Evolutionary conservation across 2,113 vertebrate genomes (phyloP), one percentile per base, ranked within the genome.

Genomic region (Xiphophorus couchianus): DNA sequence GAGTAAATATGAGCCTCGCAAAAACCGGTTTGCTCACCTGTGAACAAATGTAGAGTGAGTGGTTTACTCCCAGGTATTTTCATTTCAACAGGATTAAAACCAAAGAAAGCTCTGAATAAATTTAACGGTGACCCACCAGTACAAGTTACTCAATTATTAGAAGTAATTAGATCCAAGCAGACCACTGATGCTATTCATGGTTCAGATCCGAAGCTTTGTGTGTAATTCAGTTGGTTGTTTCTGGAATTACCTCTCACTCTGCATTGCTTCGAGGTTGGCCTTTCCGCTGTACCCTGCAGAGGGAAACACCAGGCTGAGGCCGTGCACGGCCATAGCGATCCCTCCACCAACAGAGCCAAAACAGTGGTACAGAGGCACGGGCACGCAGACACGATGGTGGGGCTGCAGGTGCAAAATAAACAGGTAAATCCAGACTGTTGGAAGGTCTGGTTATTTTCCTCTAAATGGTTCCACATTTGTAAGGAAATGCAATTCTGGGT

Each of bases 311-410:
- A 95, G 63, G 19, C 95, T 86, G 81, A 73, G 0, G 0, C 97
- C 96, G 0, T 97, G 92, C 14, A 96, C 0, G 4, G 95, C 83
- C 94, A 95, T 94, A 35, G 93, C 77, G 66, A 99, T 80, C 3
- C 93, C 94, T 17, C 93, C 97, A 0, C 92, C 95, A 33, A 99
- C 97, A 0, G 96, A 98, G 0, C 95, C 96, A 79, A 99, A 94
- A 93, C 96, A 98, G 82, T 99, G 98, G 85, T 96, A 99, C 71
- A 99, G 48, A 3, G 98, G 98, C 0, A 94, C 86, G 0, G 97
- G 96, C 10, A 97, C 1, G 12, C 92, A 92, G 4, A 93, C 0
- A 0, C 96, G 93, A 0, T 62, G 1, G 2, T 91, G n/a, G 10
- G 90, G 86, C 95, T 97, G 73, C 0, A 25, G 42, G 58, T 22